Conservation (phyloP, 2,113 vertebrate genomes). For the Xyrauchen texanus region DNA sequence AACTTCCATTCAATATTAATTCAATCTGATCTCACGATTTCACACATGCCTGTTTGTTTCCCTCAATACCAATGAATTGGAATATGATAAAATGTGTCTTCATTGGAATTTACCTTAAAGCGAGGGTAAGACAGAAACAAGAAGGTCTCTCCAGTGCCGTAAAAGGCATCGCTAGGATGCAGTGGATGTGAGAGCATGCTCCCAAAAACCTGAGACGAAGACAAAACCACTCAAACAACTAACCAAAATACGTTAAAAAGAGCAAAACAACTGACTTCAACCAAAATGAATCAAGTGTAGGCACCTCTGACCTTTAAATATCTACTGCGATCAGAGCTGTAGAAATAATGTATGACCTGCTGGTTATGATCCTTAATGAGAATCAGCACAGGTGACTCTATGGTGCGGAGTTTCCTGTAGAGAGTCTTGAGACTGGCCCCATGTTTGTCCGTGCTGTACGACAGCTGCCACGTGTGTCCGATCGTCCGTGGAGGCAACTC, state of each 20-base stretch:
- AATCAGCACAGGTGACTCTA: slow-evolving; percentile 73
- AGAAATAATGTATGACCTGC: slow-evolving; percentile 65
- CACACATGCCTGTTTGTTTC: too few species aligned
- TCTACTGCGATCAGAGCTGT: neutral
- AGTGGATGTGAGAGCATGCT: slow-evolving; percentile 77
- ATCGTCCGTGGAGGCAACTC: slow-evolving; percentile 76
- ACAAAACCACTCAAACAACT: neutral
- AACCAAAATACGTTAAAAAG: too few species aligned
- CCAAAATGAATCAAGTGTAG: too few species aligned
- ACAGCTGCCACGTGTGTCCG: slow-evolving; percentile 70
- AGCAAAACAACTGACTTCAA: neutral
- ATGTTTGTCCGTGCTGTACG: slow-evolving; percentile 73
- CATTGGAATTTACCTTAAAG: slow-evolving; percentile 69
- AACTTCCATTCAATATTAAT: too few species aligned
- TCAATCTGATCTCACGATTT: too few species aligned
- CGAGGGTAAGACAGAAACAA: slow-evolving; percentile 77
- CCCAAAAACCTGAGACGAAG: slow-evolving; percentile 71
- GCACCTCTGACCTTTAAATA: neutral
- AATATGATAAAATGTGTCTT: too few species aligned
- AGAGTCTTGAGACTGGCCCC: slow-evolving; percentile 79
- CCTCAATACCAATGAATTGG: too few species aligned
- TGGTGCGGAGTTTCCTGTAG: slow-evolving; percentile 72
- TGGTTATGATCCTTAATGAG: slow-evolving; percentile 74
- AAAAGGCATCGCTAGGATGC: slow-evolving; percentile 74
- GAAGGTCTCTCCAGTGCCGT: slow-evolving; percentile 80